Conservation (phyloP, 2,888 invertebrate species). For the Dermolepida albohirtum region DNA sequence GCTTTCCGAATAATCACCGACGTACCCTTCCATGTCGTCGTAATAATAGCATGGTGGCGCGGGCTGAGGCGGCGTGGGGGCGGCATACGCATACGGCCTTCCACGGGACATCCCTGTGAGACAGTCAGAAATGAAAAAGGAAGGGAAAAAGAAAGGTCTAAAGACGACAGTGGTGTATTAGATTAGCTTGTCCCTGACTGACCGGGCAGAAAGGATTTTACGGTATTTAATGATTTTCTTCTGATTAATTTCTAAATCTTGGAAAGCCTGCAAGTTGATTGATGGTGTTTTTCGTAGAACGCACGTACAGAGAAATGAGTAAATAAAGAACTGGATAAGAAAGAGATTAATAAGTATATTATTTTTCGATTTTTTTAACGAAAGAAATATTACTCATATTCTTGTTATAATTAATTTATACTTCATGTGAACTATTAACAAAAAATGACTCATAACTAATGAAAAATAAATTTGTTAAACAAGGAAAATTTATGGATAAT, state of each 20-base stretch:
- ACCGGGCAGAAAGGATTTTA: neutral
- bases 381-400: too few species aligned
- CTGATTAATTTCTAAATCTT: slow-evolving; percentile 16
- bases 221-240: slow-evolving; percentile 3
- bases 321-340: neutral
- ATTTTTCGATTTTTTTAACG: too few species aligned
- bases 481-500: too few species aligned
- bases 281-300: slow-evolving; percentile 1
- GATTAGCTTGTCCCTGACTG: too few species aligned
- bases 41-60: slow-evolving; percentile 49
- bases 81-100: slow-evolving; percentile 41
- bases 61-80: slow-evolving; percentile 18
- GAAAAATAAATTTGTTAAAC: too few species aligned
- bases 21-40: slow-evolving; percentile 52
- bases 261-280: neutral
- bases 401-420: too few species aligned
- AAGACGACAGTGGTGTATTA: too few species aligned
- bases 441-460: too few species aligned
- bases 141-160: neutral
- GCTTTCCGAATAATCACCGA: slow-evolving; percentile 55
- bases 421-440: too few species aligned
- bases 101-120: slow-evolving; percentile 32
- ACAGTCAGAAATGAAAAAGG: neutral
- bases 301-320: neutral
- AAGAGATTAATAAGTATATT: too few species aligned